Percentiles rank a stretch among this genome's conserved stretches.
phyloP scores from a whole-genome alignment of 2,797 vertebrate species.

The Orientallactaga sibirica region DNA sequence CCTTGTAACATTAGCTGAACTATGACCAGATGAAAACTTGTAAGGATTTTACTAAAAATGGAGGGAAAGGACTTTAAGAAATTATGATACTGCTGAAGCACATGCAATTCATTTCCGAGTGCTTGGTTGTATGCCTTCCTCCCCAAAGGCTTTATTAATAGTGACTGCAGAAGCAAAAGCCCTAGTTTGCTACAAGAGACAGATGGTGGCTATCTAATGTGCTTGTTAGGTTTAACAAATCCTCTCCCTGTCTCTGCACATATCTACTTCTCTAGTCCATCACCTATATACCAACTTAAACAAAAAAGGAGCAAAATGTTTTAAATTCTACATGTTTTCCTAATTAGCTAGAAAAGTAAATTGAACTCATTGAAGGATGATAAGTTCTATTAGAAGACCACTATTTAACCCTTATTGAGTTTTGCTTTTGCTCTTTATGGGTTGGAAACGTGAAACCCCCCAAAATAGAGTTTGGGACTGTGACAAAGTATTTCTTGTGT shows the following conservation, averaged over 20 bases:
- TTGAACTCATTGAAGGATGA: conserved; percentile 14
- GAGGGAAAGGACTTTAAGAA: not conserved
- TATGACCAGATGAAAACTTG: not conserved
- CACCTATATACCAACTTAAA: not conserved
- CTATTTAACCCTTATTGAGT: not conserved
- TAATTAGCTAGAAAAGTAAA: conserved; percentile 48
- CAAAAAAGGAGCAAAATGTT: conserved; percentile 26
- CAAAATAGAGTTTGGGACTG: not conserved
- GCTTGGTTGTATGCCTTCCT: not conserved
- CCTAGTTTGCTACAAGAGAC: not conserved
- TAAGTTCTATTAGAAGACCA: not conserved
- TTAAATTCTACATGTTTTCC: conserved; percentile 4
- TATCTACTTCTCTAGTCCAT: not conserved
- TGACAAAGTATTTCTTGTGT: not conserved
- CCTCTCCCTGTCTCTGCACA: not conserved
- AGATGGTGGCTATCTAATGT: not conserved
- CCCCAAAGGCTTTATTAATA: conserved; percentile 17
- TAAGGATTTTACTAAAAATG: conserved; percentile 8
- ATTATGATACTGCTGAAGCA: not conserved
- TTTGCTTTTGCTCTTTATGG: not conserved
- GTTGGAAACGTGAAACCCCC: not conserved
- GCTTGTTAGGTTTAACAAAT: conserved; percentile 42
- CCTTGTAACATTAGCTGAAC: not conserved
- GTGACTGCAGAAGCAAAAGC: not conserved
- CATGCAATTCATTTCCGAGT: not conserved